Conservation (phyloP, 2,888 invertebrate species). For the Dinocampus coccinellae region DNA sequence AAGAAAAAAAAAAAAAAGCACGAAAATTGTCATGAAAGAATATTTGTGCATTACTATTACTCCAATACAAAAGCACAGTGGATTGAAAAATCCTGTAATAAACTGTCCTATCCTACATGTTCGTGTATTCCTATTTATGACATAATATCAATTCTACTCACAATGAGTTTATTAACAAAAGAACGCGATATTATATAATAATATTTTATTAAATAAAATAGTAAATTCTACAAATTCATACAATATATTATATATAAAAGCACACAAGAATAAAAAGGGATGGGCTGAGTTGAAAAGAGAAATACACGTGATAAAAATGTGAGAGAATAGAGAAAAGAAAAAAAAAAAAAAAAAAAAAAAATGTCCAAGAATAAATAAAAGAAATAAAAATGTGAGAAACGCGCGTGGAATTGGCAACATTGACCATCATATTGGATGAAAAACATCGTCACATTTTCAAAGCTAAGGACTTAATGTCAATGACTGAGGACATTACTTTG, state of each 20-base stretch:
- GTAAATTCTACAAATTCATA: slow-evolving; percentile 27
- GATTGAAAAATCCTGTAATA: slow-evolving; percentile 8
- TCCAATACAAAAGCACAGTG: slow-evolving; percentile 14
- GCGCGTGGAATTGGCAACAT: slow-evolving; percentile 24
- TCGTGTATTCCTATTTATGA: background rate
- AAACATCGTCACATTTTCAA: slow-evolving; percentile 1
- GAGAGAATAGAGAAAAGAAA: background rate
- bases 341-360: background rate
- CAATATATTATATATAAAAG: background rate
- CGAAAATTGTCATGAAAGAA: background rate
- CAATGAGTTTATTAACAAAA: background rate
- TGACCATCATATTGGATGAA: slow-evolving; percentile 20
- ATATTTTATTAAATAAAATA: slow-evolving; percentile 20
- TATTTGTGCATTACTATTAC: slow-evolving; percentile 29
- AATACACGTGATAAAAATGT: too few species aligned
- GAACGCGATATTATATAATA: slow-evolving; percentile 12
- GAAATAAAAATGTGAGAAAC: slow-evolving; percentile 13
- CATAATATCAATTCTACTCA: background rate
- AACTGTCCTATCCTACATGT: background rate
- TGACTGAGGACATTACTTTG: too few species aligned
- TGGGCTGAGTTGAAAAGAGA: background rate
- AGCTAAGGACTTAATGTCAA: background rate
- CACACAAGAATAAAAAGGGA: background rate
- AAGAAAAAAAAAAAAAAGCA: background rate
- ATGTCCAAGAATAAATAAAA: background rate